Evolutionary conservation across 1,140 invertebrate species (phyloP).

Genomic region (Tigriopus japonicus): DNA sequence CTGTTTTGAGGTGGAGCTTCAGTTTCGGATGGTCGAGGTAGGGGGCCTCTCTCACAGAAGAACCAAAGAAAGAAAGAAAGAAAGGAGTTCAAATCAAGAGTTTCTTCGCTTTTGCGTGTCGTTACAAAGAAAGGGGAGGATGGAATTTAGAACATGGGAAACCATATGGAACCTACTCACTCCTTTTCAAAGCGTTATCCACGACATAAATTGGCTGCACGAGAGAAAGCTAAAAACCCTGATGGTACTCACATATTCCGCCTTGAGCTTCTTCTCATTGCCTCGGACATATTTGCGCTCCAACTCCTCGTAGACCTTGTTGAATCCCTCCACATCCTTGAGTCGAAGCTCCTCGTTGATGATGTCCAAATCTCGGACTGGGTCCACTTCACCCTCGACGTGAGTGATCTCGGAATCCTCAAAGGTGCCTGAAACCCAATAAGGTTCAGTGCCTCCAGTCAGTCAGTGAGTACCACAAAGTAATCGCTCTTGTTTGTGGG

Average conservation of each 20-base stretch:
- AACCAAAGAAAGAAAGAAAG: neutral
- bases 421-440: constrained; percentile 55
- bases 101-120: no score
- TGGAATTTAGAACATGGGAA: no score
- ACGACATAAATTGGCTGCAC: neutral
- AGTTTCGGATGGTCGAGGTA: neutral
- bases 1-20: neutral
- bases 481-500: no score
- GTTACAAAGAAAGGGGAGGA: no score
- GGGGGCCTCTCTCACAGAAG: constrained; percentile 5
- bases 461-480: no score
- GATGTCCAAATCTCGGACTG: constrained; percentile 85
- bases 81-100: neutral
- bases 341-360: constrained; percentile 85
- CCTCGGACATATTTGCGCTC: constrained; percentile 12
- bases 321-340: constrained; percentile 55
- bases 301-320: constrained; percentile 21
- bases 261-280: constrained; percentile 22
- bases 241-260: constrained; percentile 28
- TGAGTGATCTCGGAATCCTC: constrained; percentile 96
- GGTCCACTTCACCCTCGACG: constrained; percentile 94
- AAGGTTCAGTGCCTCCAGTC: no score
- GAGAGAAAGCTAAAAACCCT: neutral
- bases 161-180: no score
- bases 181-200: neutral